Conservation (phyloP, 1,140 invertebrate species). For the Aphelenchoides besseyi region DNA sequence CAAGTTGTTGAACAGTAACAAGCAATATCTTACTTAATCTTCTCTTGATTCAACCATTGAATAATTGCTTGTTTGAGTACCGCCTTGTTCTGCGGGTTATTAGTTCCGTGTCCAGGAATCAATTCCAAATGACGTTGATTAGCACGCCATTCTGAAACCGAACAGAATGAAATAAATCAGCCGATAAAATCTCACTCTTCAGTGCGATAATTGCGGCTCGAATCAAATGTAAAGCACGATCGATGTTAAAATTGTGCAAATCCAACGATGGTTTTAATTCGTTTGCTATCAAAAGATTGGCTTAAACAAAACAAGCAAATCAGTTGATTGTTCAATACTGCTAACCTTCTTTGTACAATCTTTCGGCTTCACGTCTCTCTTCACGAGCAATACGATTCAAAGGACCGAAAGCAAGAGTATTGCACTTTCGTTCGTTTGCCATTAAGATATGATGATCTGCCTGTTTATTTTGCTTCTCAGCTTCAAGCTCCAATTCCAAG, state of each 20-base stretch:
- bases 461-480: not conserved
- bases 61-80: not conserved
- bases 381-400: not conserved
- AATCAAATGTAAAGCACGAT: not conserved
- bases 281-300: not conserved
- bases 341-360: not conserved
- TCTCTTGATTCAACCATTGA: not conserved
- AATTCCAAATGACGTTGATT: not conserved
- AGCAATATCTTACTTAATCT: conserved; percentile 4
- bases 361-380: not conserved
- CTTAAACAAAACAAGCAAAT: no score
- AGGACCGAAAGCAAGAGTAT: no score
- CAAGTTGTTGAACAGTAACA: not conserved
- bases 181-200: not conserved
- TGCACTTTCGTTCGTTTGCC: no score
- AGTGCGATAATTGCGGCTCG: not conserved
- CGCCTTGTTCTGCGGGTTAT: not conserved
- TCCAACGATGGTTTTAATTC: not conserved
- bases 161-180: not conserved
- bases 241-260: conserved; percentile 7
- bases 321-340: not conserved
- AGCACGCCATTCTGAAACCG: conserved; percentile 6
- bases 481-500: not conserved
- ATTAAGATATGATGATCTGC: no score
- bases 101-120: conserved; percentile 8